phyloP scores from a whole-genome alignment of 2,888 invertebrate genomes.

The Catocala nupta region DNA sequence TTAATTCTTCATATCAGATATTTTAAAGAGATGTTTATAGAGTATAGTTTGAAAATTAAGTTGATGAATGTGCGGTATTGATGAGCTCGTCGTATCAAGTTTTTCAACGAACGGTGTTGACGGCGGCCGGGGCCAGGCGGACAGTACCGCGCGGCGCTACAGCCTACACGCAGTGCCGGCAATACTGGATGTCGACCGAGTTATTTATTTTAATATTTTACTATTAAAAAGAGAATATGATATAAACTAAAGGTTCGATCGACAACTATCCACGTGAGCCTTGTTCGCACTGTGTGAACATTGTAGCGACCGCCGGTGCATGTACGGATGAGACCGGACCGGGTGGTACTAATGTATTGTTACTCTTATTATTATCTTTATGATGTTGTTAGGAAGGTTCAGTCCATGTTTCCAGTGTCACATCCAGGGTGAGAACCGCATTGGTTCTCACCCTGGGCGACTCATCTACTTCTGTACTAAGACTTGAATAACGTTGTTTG shows the following conservation, averaged over 20 bases:
- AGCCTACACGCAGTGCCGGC: background rate
- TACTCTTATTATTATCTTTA: conserved; percentile 70
- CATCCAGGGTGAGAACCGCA: conserved; percentile 18
- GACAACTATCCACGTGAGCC: background rate
- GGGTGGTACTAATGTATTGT: conserved; percentile 61
- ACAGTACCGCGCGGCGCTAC: background rate
- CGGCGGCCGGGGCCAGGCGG: conserved; percentile 24
- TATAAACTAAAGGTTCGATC: conserved; percentile 3
- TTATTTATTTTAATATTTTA: conserved; percentile 19
- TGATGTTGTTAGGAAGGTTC: conserved; percentile 69
- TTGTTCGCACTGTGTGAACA: background rate
- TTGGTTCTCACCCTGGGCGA: conserved; percentile 47
- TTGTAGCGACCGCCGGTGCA: conserved; percentile 9
- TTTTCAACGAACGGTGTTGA: conserved; percentile 71
- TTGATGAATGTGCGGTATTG: conserved; percentile 60
- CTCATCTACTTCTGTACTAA: conserved; percentile 68
- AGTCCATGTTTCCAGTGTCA: conserved; percentile 46
- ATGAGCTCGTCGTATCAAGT: conserved; percentile 61
- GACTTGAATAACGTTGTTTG: conserved; percentile 79
- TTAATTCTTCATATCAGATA: conserved; percentile 81
- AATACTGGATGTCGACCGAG: conserved; percentile 29
- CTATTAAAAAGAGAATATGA: background rate
- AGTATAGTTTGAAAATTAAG: conserved; percentile 55
- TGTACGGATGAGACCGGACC: conserved; percentile 21
- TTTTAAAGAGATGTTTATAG: conserved; percentile 70